Percentiles rank a stretch among this genome's conserved stretches.
Conservation (phyloP, 2,888 invertebrate species). For the Noctua fimbriata region DNA sequence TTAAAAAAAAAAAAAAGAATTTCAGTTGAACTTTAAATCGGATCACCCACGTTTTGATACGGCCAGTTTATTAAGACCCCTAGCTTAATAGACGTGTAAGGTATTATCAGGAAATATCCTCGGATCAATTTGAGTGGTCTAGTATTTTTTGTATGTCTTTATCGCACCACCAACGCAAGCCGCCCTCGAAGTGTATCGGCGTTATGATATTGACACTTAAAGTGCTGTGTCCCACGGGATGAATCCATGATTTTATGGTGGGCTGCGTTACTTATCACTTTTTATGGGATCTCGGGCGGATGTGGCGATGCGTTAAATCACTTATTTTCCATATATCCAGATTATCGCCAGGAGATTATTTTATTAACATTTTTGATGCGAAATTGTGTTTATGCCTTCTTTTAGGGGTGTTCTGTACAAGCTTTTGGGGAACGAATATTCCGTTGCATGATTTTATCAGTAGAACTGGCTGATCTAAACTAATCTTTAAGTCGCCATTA, state of each 20-base stretch:
- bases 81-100: constrained; percentile 23
- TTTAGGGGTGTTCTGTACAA: neutral
- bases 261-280: constrained; percentile 78
- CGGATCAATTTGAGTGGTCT: constrained; percentile 64
- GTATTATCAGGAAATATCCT: constrained; percentile 28
- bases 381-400: constrained; percentile 24
- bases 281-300: constrained; percentile 76
- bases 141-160: constrained; percentile 65
- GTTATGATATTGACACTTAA: constrained; percentile 79
- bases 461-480: neutral
- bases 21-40: constrained; percentile 18
- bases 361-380: constrained; percentile 51
- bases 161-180: constrained; percentile 78
- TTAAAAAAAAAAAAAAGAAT: constrained; percentile 25
- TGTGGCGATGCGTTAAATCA: constrained; percentile 64
- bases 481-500: neutral
- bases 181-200: constrained; percentile 67
- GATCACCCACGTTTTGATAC: constrained; percentile 54
- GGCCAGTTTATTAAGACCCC: constrained; percentile 40
- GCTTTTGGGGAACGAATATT: neutral
- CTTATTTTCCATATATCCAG: constrained; percentile 63
- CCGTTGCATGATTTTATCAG: neutral
- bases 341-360: constrained; percentile 56
- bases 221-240: constrained; percentile 73
- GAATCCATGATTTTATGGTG: constrained; percentile 79